Base-by-base conservation (phyloP, 2,113 vertebrate species). In the Oceanodroma tethys region DNA sequence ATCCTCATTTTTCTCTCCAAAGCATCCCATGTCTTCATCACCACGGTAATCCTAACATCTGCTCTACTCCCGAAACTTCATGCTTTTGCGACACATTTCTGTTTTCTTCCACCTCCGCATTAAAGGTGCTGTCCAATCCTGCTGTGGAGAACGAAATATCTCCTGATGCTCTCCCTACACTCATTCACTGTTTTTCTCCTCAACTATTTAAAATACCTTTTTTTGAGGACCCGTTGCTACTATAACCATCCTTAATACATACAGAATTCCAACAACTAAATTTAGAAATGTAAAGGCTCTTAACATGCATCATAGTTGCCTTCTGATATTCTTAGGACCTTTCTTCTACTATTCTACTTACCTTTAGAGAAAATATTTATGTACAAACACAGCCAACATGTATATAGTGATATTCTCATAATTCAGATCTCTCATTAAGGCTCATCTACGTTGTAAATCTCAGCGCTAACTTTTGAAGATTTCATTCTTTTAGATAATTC, bases 401-500 rank as follows among this genome's bases (percentile, higher is more conserved):
- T 55, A 84, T 30, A 84, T 17, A 90, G 67, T 52, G 82, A 95
- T 93, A 67, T 34, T 90, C 94, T 91, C 52, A 4, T 65, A 56
- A 94, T 84, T 93, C 91, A 79, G 73, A 68, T 75, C 56, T 89
- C 52, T 95, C 91, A 91, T 91, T 94, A 96, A 91, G 95, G 66
- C 81, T 87, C 70, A 62, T 84, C 91, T 87, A 52, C 71, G 96
- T 95, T 75, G 83, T 79, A 95, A 91, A 95, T 68, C 73, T 91
- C 76, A 89, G 65, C 1, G 0, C 60, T 85, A 84, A 95, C 76
- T 95, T 95, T 19, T 93, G 87, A 95, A 93, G 60, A 95, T 84
- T 95, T 89, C 70, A 56, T 47, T 92, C 81, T 94, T 89, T 90
- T 29, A 93, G 82, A 81, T 86, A 93, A 93, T 94, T 93, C 47